Percentiles rank a stretch among this genome's conserved stretches.
phyloP scores from a whole-genome alignment of 1,140 invertebrate species.

The Drosophila kohkoa region DNA sequence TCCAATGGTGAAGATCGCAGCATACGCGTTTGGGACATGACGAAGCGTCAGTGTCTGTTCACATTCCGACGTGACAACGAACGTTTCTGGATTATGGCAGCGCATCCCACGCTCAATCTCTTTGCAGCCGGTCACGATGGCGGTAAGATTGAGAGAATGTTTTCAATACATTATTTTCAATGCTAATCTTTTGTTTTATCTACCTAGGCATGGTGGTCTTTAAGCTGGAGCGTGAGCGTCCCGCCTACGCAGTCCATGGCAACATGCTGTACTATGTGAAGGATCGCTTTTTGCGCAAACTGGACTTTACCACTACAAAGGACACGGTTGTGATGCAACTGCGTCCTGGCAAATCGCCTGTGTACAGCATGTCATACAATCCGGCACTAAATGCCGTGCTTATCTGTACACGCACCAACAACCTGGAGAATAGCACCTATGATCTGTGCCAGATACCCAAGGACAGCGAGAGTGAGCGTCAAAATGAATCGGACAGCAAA shows the following conservation, averaged over 20 bases:
- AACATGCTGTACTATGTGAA: conserved; percentile 99
- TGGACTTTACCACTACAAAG: conserved; percentile 97
- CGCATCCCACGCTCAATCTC: conserved; percentile 94
- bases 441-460: conserved; percentile 97
- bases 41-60: conserved; percentile 97
- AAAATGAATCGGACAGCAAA: conserved; percentile 89
- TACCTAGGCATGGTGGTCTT: conserved; percentile 88
- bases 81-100: conserved; percentile 97
- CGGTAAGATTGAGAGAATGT: conserved; percentile 93
- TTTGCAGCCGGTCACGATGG: conserved; percentile 98
- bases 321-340: conserved; percentile 97
- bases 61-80: conserved; percentile 98
- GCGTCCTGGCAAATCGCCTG: conserved; percentile 91
- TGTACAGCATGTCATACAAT: conserved; percentile 97
- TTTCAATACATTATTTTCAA: too few species aligned
- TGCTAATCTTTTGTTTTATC: not conserved
- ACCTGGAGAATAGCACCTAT: conserved; percentile 96
- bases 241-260: conserved; percentile 96
- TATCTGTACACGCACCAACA: conserved; percentile 91
- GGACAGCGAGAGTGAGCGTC: conserved; percentile 88
- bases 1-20: conserved; percentile 99
- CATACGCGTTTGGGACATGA: conserved; percentile 99
- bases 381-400: conserved; percentile 97
- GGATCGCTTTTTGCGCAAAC: conserved; percentile 94
- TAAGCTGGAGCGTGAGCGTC: conserved; percentile 96